A percentile compares a stretch with the other conserved stretches of the same genome.
Conservation (phyloP, 2,888 invertebrate species). For the Lycocerus yunnanus region DNA sequence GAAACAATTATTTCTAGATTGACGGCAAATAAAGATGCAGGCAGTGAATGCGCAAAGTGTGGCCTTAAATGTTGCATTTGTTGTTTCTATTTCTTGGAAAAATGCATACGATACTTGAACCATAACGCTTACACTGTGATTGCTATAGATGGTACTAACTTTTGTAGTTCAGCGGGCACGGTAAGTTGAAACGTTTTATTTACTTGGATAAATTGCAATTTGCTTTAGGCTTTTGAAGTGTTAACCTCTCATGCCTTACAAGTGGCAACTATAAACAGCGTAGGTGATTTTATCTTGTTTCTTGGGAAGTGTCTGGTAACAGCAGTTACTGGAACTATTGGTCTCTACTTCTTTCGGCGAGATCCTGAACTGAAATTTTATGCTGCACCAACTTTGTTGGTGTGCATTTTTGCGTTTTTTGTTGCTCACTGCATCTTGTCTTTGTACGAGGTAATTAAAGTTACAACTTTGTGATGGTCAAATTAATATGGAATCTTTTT, state of each 20-base stretch:
- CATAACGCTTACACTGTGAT: slow-evolving; percentile 95
- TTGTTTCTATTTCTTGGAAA: slow-evolving; percentile 89
- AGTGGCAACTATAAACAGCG: slow-evolving; percentile 89
- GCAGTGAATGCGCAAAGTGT: slow-evolving; percentile 76
- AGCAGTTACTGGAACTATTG: slow-evolving; percentile 78
- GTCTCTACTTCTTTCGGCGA: slow-evolving; percentile 75
- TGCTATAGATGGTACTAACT: slow-evolving; percentile 88
- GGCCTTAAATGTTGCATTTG: slow-evolving; percentile 83
- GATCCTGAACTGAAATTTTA: slow-evolving; percentile 78
- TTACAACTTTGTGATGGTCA: neutral
- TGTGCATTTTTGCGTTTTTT: slow-evolving; percentile 86
- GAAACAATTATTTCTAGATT: slow-evolving; percentile 58
- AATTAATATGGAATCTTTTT: slow-evolving; percentile 37
- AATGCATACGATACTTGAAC: slow-evolving; percentile 88
- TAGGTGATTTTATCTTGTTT: slow-evolving; percentile 92
- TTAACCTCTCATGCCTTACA: slow-evolving; percentile 82
- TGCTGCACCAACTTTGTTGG: slow-evolving; percentile 83
- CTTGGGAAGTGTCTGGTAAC: slow-evolving; percentile 85
- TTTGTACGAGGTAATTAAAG: slow-evolving; percentile 79
- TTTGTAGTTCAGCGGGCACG: slow-evolving; percentile 87
- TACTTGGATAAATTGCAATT: neutral
- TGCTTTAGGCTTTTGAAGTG: slow-evolving; percentile 80
- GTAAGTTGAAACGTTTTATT: slow-evolving; percentile 57
- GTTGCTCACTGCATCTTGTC: slow-evolving; percentile 93
- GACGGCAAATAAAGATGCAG: slow-evolving; percentile 69